A percentile compares a stretch with the other conserved stretches of the same genome.
Evolutionary conservation across 2,888 invertebrate species (phyloP).

Genomic region (Drosophila mayaguana): DNA sequence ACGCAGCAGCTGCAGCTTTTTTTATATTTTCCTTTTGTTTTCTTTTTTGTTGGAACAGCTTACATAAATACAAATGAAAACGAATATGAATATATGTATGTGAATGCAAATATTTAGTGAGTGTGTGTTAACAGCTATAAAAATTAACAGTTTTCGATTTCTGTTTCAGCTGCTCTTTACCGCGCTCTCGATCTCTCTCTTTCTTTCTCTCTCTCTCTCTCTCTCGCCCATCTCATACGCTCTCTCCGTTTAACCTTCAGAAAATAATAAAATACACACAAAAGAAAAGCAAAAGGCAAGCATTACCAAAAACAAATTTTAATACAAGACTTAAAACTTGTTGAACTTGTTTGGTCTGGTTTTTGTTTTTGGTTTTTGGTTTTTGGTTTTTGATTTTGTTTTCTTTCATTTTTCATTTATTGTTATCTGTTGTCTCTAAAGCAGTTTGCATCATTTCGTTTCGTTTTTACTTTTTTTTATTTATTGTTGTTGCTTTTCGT

Average conservation of each 20-base stretch:
- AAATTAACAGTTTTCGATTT: constrained; percentile 74
- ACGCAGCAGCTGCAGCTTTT: constrained; percentile 21
- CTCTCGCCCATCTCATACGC: neutral
- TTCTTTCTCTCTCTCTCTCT: constrained; percentile 12
- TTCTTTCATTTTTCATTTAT: neutral
- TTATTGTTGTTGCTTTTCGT: constrained; percentile 2
- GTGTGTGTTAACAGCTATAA: constrained; percentile 58
- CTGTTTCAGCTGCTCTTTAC: constrained; percentile 36
- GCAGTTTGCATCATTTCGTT: constrained; percentile 63
- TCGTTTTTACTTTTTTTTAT: constrained; percentile 36
- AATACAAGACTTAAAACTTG: constrained; percentile 63
- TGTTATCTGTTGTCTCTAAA: constrained; percentile 13
- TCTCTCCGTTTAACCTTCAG: constrained; percentile 66
- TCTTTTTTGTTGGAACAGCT: constrained; percentile 55
- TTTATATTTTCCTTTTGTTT: neutral
- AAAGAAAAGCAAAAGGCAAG: constrained; percentile 22
- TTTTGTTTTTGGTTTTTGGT: constrained; percentile 1
- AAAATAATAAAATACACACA: constrained; percentile 28
- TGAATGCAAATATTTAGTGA: constrained; percentile 69
- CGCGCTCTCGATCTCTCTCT: constrained; percentile 13
- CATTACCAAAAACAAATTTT: constrained; percentile 41
- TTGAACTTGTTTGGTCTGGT: constrained; percentile 68
- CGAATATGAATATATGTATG: constrained; percentile 31
- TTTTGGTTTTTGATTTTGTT: constrained; percentile 4
- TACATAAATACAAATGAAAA: constrained; percentile 48